A percentile compares a stretch with the other conserved stretches of the same genome.
phyloP scores from a whole-genome alignment of 2,797 vertebrate species.

The Sebastolobus alascanus region DNA sequence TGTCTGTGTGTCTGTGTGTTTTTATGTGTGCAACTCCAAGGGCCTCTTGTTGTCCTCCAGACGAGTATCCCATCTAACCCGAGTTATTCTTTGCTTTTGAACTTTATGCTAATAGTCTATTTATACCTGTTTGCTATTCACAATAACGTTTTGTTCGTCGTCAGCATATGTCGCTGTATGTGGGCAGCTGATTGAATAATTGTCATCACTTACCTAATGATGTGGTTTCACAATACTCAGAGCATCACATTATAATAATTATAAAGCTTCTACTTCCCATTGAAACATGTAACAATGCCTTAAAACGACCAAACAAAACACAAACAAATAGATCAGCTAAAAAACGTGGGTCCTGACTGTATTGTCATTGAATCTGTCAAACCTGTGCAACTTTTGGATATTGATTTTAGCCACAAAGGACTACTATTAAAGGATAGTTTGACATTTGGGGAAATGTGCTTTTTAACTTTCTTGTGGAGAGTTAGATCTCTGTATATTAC shows the following conservation, averaged over 20 bases:
- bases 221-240: conserved; percentile 26
- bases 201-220: conserved; percentile 11
- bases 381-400: not conserved
- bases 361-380: not conserved
- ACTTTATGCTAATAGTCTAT: conserved; percentile 66
- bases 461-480: not conserved
- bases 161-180: not conserved
- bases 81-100: conserved; percentile 61
- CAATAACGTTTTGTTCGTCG: conserved; percentile 38
- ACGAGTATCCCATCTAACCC: conserved; percentile 40
- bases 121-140: conserved; percentile 61
- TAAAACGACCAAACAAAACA: not conserved
- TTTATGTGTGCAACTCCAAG: conserved; percentile 32
- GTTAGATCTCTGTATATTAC: not conserved
- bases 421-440: not conserved
- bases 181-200: conserved; percentile 37
- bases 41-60: conserved; percentile 49
- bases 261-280: not conserved
- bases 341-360: not conserved
- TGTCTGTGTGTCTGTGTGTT: conserved; percentile 20
- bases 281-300: not conserved
- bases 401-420: not conserved
- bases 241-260: conserved; percentile 15
- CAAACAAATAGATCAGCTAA: not conserved
- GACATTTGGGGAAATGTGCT: not conserved